Evolutionary conservation across 2,113 vertebrate genomes (phyloP), one percentile per base, ranked within the genome.

Genomic region (Sinocyclocheilus anophthalmus): DNA sequence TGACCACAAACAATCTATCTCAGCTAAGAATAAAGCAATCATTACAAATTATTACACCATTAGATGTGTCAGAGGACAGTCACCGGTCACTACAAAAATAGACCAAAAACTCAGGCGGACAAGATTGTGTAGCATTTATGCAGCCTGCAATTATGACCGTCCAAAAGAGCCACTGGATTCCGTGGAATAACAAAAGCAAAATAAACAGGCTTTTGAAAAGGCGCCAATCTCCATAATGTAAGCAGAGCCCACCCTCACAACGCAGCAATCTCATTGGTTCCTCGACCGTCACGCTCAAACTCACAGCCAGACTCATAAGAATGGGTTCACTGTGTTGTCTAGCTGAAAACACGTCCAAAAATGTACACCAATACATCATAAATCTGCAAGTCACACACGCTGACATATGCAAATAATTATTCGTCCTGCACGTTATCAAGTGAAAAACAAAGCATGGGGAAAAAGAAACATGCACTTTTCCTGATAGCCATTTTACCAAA

Each of bases 21-120:
- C 80, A n/a, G 57, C 92, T 93, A 93, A 93, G 92, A 94, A 94
- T 93, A 94, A 87, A 77, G 79, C 86, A 83, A 14, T 67, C 63
- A 87, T 88, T 80, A 87, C 82, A 84, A 88, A 90, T 90, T 89
- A 88, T 75, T 84, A 90, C 85, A 8, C 89, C 86, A 85, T 80
- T 26, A 39, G 63, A 53, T 20, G 45, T 72, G 78, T 77, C 48
- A 48, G 5, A 88, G 12, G 0, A 10, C 1, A 6, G 5, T 20
- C n/a, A 26, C 55, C 39, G 70, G 77, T 84, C 20, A 45, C 69
- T 73, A 30, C 24, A 26, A 53, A 81, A 81, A 81, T 65, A 81
- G n/a, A 80, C 22, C 30, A 12, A 61, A 72, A 61, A 24, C 7
- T 70, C n/a, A 37, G 33, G 37, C 18, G 37, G 72, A 76, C 22